Percentiles rank a stretch among this genome's conserved stretches.
These are phyloP conservation scores for Acinonyx jubatus DNA, from an alignment of 2,113 vertebrate genomes.

Conservation along the genomic window DNA sequence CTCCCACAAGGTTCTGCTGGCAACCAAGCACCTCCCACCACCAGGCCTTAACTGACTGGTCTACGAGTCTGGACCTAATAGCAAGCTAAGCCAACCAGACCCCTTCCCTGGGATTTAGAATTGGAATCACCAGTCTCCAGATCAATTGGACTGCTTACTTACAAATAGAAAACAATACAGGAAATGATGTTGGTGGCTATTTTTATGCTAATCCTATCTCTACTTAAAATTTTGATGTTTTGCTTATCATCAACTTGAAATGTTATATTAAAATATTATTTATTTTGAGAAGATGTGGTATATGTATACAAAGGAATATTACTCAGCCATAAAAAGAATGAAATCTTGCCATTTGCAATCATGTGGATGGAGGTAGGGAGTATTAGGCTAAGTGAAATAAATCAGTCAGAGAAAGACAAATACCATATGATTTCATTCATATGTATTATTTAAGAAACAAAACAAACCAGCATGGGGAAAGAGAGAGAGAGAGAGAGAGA, in stretches of 20 bases:
- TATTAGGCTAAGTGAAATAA: neutral
- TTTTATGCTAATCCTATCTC: neutral
- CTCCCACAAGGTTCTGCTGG: neutral
- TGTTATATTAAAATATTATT: neutral
- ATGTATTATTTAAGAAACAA: neutral
- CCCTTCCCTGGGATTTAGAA: neutral
- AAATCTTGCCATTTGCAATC: neutral
- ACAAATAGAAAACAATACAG: neutral
- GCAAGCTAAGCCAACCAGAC: neutral
- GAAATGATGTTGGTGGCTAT: neutral
- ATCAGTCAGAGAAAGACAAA: neutral
- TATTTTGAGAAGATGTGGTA: neutral
- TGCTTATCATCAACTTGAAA: neutral
- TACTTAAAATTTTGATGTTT: neutral
- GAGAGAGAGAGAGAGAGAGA: neutral
- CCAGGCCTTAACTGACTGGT: neutral
- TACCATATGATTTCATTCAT: neutral
- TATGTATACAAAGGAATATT: neutral
- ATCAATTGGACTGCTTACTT: neutral
- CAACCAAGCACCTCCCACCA: neutral
- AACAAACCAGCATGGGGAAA: neutral
- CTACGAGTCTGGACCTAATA: neutral
- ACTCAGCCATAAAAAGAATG: neutral
- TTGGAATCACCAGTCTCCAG: neutral
- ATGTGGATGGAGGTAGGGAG: neutral